phyloP scores from a whole-genome alignment of 1,140 invertebrate genomes.

The Adoxophyes honmai region DNA sequence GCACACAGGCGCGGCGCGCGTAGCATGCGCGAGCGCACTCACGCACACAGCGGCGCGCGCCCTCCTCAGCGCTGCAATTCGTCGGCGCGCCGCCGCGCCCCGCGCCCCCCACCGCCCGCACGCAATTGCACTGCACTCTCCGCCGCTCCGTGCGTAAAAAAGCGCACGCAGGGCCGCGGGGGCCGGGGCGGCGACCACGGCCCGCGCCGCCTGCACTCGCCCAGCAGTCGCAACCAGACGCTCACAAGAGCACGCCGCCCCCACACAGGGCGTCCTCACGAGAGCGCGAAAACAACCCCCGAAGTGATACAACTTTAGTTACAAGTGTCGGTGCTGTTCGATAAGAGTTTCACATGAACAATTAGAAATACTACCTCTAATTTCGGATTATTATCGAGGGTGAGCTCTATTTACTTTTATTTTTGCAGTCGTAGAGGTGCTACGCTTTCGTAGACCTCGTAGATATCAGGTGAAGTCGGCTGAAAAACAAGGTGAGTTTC shows the following conservation, averaged over 20 bases:
- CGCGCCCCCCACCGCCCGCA: slow-evolving; percentile 46
- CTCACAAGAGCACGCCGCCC: slow-evolving; percentile 68
- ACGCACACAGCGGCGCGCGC: slow-evolving; percentile 51
- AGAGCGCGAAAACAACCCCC: slow-evolving; percentile 47
- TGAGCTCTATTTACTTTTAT: slow-evolving; percentile 23
- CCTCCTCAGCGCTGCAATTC: slow-evolving; percentile 71
- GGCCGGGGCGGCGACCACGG: slow-evolving; percentile 40
- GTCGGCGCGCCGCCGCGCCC: slow-evolving; percentile 41
- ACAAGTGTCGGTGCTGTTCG: slow-evolving; percentile 54
- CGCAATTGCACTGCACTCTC: slow-evolving; percentile 74
- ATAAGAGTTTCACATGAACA: slow-evolving; percentile 30
- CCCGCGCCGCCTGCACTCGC: slow-evolving; percentile 48
- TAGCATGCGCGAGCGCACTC: slow-evolving; percentile 52
- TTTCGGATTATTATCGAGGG: slow-evolving; percentile 46
- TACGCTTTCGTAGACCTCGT: slow-evolving; percentile 37
- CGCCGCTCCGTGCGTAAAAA: slow-evolving; percentile 69
- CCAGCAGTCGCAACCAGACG: slow-evolving; percentile 62
- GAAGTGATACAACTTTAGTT: slow-evolving; percentile 49
- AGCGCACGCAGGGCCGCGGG: slow-evolving; percentile 66
- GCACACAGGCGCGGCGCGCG: slow-evolving; percentile 29
- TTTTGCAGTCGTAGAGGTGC: slow-evolving; percentile 35
- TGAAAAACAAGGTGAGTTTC: slow-evolving; percentile 11
- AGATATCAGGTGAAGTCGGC: slow-evolving; percentile 18
- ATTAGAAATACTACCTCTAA: slow-evolving; percentile 25
- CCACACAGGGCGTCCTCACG: slow-evolving; percentile 43